Percentiles rank a stretch among this genome's conserved stretches.
phyloP scores from a whole-genome alignment of 2,888 invertebrate genomes.

The Holacanthella duospinosa region DNA sequence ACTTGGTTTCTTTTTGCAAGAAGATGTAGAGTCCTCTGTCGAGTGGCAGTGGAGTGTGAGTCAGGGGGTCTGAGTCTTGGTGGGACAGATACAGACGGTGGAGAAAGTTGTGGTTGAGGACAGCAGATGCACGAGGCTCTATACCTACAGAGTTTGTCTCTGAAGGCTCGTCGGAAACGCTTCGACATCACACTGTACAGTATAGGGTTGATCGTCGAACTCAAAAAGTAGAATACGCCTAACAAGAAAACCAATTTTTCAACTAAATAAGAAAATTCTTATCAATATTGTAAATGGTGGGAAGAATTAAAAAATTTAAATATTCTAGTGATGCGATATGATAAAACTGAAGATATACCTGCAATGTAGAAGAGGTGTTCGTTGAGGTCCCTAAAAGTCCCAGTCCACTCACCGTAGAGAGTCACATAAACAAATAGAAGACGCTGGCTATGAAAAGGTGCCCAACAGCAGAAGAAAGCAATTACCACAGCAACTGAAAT shows the following conservation, averaged over 20 bases:
- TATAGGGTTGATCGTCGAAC: slow-evolving; percentile 31
- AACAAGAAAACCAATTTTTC: slow-evolving; percentile 4
- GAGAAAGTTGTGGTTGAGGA: too few relatives aligned
- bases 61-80: slow-evolving; percentile 28
- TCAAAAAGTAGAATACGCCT: slow-evolving; percentile 37
- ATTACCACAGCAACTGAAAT: slow-evolving; percentile 31
- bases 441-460: slow-evolving; percentile 33
- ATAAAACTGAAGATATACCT: slow-evolving; percentile 26
- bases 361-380: slow-evolving; percentile 38
- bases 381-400: slow-evolving; percentile 36
- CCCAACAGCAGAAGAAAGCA: slow-evolving; percentile 30
- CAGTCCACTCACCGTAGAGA: slow-evolving; percentile 37
- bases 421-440: slow-evolving; percentile 35
- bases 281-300: background rate
- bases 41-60: slow-evolving; percentile 22
- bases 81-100: slow-evolving; percentile 14
- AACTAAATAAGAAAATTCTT: too few relatives aligned
- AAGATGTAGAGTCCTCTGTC: slow-evolving; percentile 21
- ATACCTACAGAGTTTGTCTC: slow-evolving; percentile 32
- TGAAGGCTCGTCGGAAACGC: slow-evolving; percentile 32
- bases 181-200: slow-evolving; percentile 32
- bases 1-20: too few relatives aligned
- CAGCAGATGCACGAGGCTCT: slow-evolving; percentile 30
- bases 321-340: too few relatives aligned
- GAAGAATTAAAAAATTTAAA: background rate